These are phyloP conservation scores for Sogatella furcifera DNA, from an alignment of 1,140 invertebrate species.

Conservation along the genomic window DNA sequence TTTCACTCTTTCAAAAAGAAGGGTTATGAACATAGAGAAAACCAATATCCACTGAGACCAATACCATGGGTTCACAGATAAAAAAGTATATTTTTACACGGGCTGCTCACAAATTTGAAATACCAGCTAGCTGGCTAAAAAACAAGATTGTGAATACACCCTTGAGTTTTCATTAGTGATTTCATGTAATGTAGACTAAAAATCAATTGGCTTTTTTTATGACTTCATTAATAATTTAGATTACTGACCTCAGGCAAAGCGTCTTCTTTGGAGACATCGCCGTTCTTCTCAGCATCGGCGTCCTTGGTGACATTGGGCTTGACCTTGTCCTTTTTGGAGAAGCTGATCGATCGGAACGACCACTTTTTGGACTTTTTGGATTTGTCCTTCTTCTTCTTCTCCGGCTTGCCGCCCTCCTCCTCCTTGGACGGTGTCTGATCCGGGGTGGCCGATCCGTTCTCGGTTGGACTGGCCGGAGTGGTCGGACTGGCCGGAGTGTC, in stretches of 20 bases:
- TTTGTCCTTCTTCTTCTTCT: constrained; percentile 63
- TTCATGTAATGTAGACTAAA: too few relatives aligned
- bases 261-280: constrained; percentile 36
- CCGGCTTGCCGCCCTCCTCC: constrained; percentile 44
- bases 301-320: constrained; percentile 44
- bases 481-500: constrained; percentile 38
- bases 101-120: too few relatives aligned
- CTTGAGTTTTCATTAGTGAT: too few relatives aligned
- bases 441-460: constrained; percentile 21
- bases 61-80: too few relatives aligned
- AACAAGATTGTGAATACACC: too few relatives aligned
- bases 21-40: too few relatives aligned
- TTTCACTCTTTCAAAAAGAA: too few relatives aligned
- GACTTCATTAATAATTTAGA: not conserved
- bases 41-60: too few relatives aligned
- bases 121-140: too few relatives aligned
- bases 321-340: constrained; percentile 72
- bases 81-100: too few relatives aligned
- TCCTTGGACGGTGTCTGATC: constrained; percentile 41
- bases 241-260: constrained; percentile 36
- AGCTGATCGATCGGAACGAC: constrained; percentile 74
- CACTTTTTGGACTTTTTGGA: constrained; percentile 80
- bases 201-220: not conserved
- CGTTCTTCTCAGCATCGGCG: constrained; percentile 30
- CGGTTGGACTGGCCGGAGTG: constrained; percentile 30